Evolutionary conservation across 2,888 invertebrate genomes (phyloP), one percentile per base, ranked within the genome.

Genomic region (Pseudanteris insignis): DNA sequence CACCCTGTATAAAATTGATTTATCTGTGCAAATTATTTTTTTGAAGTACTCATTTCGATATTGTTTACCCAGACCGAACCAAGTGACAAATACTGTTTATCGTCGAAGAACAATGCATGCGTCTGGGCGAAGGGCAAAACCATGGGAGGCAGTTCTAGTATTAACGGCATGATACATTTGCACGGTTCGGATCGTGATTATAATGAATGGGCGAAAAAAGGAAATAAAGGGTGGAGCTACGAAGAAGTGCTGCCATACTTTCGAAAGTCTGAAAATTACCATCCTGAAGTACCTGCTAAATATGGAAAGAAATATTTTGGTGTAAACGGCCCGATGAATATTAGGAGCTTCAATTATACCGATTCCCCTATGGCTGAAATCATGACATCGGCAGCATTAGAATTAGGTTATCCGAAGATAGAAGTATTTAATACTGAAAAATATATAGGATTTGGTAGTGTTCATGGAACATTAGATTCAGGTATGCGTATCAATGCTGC

Each of bases 91-190:
- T 73, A 75, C n/a, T 83, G 83, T 48, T 68, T 76, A 24, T 76
- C 81, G 2, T 67, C 74, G 30, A 72, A 67, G n/a, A 68, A 76
- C 2, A 74, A 75, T 21, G 43, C 66, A 3, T 85, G 86, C 66
- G 77, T 73, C 36, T 86, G 84, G 85, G 82, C 85, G 0, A 80
- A 85, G 11, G 87, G 87, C 0, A 87, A 88, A 72, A 84, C 84
- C 8, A 76, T 87, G 12, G 90, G 90, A 0, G 90, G 90, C 0
- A 82, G 84, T 2, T 86, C 87, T 10, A 81, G 82, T 0, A 82
- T 88, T 1, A 89, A 89, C 74, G 86, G 82, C 10, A 86, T 89
- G 87, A 54, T 88, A 0, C 87, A 89, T 71, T 72, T 87, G 0
- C 81, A 86, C 4, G 89, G 89, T 0, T 86, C 86, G 74, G 82